Base-by-base conservation (phyloP, 1,140 invertebrate genomes). In the Lepidurus apus region DNA sequence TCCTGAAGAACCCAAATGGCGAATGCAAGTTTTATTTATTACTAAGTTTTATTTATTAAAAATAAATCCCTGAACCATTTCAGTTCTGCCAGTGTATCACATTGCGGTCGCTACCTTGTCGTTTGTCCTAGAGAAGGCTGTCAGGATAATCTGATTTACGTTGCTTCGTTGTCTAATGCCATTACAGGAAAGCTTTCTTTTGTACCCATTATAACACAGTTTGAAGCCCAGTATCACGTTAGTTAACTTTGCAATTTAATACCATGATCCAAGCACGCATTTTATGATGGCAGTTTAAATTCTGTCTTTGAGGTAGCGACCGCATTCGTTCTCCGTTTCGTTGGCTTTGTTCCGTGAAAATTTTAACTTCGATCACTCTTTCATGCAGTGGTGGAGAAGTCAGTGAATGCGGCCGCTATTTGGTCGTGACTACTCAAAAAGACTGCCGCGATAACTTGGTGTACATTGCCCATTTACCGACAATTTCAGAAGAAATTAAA, bases 381-480 rank as follows among this genome's bases (percentile, higher is more conserved):
- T 80, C 80, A 86, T 88, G 65, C 84, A 95, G 93, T 84, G 90
- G 89, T 79, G 90, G 91, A 47, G 88, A 91, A 82, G 93, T 98
- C n/a, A 93, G 92, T 43, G 92, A 97, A 83, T 97, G 95, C 88
- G 95, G 96, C 9, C 88, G 90, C n/a, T 98, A 95, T 87, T 85
- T 98, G 53, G 86, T 98, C 34, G 85, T 97, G 80, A 89, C 87
- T 13, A 90, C 93, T 65, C 87, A 90, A 78, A 91, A 95, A 85
- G 93, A 94, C 81, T 97, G 95, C 83, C 89, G 95, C 81, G 93
- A 97, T 85, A 96, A 97, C 86, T 87, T 94, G 82, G 83, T 98
- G 34, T 97, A 92, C 86, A 94, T 93, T 85, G 90, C 91, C 11
- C 90, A 93, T 85, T 86, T 97, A 65, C 84, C 87, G 81, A 73